Evolutionary conservation across 1,140 invertebrate genomes (phyloP).

Genomic region (Goniozus legneri): DNA sequence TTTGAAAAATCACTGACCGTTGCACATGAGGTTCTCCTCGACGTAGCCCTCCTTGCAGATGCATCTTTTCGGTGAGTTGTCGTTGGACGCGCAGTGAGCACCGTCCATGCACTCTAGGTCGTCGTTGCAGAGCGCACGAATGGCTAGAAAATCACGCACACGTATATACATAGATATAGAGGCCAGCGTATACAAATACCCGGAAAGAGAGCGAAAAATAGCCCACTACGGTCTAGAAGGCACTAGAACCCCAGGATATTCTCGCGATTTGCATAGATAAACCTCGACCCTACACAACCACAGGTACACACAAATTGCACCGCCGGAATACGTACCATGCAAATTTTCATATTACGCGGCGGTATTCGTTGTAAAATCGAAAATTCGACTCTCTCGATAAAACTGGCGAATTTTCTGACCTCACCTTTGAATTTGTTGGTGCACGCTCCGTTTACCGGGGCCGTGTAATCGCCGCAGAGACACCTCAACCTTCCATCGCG

Average conservation of each 20-base stretch:
- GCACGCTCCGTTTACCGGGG: constrained; percentile 63
- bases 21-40: constrained; percentile 43
- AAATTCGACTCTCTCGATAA: neutral
- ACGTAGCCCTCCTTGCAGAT: constrained; percentile 44
- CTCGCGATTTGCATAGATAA: constrained; percentile 36
- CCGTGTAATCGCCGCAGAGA: constrained; percentile 63
- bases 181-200: too few relatives aligned
- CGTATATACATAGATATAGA: too few relatives aligned
- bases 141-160: constrained; percentile 30
- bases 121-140: constrained; percentile 40
- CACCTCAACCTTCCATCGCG: constrained; percentile 60
- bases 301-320: constrained; percentile 20
- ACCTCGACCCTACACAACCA: constrained; percentile 14
- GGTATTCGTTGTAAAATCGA: neutral
- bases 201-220: too few relatives aligned
- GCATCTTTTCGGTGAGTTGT: constrained; percentile 40
- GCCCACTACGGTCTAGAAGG: too few relatives aligned
- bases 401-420: constrained; percentile 5
- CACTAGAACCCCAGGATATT: too few relatives aligned
- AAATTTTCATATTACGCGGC: constrained; percentile 22
- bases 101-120: constrained; percentile 44
- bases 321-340: constrained; percentile 26
- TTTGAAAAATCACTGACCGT: constrained; percentile 29
- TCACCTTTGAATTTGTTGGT: constrained; percentile 58
- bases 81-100: constrained; percentile 42